phyloP scores from a whole-genome alignment of 2,113 vertebrate species.

The Uria aalge region DNA sequence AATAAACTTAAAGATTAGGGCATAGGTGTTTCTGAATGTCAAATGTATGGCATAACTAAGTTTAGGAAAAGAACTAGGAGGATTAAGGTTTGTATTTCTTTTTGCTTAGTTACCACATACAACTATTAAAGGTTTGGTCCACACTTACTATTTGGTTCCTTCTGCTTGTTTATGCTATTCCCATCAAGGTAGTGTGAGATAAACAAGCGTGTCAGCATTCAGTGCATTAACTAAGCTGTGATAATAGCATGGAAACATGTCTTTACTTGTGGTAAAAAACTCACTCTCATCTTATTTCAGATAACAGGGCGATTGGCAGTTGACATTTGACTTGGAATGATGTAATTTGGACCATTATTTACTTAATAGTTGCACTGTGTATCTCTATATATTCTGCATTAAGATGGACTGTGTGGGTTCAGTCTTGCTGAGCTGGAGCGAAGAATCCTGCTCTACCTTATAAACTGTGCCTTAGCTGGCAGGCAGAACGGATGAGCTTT shows the following conservation, averaged over 20 bases:
- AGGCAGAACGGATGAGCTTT: slow-evolving; percentile 1
- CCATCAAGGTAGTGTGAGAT: not conserved
- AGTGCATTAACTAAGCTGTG: not conserved
- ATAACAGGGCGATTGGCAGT: slow-evolving; percentile 25
- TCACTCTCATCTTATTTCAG: not conserved
- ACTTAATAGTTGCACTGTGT: not conserved
- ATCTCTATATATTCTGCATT: slow-evolving; percentile 11
- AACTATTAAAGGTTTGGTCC: not conserved
- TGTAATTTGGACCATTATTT: slow-evolving; percentile 1
- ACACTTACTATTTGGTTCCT: not conserved
- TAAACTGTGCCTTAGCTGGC: not conserved
- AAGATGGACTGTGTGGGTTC: slow-evolving; percentile 22
- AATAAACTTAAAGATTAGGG: not conserved
- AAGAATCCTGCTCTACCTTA: slow-evolving; percentile 6
- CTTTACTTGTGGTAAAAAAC: slow-evolving; percentile 33
- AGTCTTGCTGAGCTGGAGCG: not conserved
- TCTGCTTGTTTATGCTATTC: not conserved
- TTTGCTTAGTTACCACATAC: not conserved
- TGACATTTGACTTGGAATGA: slow-evolving; percentile 14
- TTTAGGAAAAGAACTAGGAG: not conserved
- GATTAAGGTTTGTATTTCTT: not conserved
- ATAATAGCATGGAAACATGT: not conserved
- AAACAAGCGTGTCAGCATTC: not conserved
- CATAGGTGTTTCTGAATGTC: not conserved
- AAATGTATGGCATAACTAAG: not conserved